Base-by-base conservation (phyloP, 2,888 invertebrate species). In the Argyresthia albistria region DNA sequence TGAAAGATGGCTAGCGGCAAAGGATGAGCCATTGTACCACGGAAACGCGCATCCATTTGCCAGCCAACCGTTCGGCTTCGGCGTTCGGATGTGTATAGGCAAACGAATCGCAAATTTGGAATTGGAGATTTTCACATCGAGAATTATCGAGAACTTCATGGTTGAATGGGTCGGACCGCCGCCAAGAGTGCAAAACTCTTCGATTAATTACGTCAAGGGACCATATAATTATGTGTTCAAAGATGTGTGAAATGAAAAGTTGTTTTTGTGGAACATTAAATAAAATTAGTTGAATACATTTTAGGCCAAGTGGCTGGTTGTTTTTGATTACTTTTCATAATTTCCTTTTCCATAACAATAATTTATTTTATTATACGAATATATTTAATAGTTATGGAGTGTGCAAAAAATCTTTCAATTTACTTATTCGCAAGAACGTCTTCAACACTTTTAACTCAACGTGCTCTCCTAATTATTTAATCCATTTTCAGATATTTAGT, bases 1-100 rank as follows among this genome's bases (percentile, higher is more conserved):
- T 0, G 95, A 95, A 67, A 80, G 96, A 47, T 96, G 95, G 95
- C 58, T 89, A 1, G 61, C 61, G n/a, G 69, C 70, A 0, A 78
- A 80, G 56, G 60, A 60, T 7, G 76, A 82, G 42, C 71, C 75
- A 8, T 56, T 84, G 12, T 68, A 75, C 56, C 76, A 88, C 43
- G 80, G 82, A 42, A 74, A 82, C 16, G 74, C 83, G 0, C 91
- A 92, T 66, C 90, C 91, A 0, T 92, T 91, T 61, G 88, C 90
- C 0, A 88, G 89, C 9, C 72, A 87, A 55, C 92, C 92, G 0
- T 93, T 92, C 62, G 93, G 93, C 1, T 91, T 89, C 59, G 93
- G 93, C 1, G 87, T 39, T 10, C 16, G 49, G 10, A n/a, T 14
- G 39, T 49, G 49, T 39, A 49, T 49, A 8, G 51, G 51, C 4